Evolutionary conservation across 1,140 invertebrate species (phyloP).

Genomic region (Ceratina australensis): DNA sequence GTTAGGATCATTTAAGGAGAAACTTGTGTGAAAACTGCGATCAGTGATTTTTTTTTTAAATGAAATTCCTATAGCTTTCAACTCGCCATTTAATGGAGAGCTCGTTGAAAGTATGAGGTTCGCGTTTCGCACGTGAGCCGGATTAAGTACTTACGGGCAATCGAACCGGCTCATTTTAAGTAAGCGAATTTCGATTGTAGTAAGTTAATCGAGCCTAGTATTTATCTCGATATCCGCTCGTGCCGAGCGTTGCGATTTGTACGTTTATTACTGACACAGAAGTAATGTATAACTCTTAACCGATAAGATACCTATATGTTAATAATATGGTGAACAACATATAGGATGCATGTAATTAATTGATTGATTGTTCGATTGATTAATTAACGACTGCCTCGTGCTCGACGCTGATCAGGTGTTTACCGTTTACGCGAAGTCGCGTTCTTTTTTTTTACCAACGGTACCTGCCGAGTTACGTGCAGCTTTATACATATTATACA

Average conservation of each 20-base stretch:
- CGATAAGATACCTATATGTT: conserved; percentile 44
- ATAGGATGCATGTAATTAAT: conserved; percentile 63
- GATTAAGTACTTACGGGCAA: conserved; percentile 30
- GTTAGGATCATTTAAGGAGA: too few species aligned
- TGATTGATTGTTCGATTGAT: not conserved
- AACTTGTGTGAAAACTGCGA: too few species aligned
- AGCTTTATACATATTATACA: conserved; percentile 38
- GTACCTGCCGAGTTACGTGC: not conserved
- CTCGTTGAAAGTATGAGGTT: not conserved
- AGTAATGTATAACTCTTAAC: conserved; percentile 55
- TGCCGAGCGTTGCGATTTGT: conserved; percentile 49
- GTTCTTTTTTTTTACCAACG: not conserved
- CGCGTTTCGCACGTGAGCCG: not conserved
- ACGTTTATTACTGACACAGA: conserved; percentile 51
- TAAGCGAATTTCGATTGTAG: conserved; percentile 50
- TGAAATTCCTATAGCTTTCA: not conserved
- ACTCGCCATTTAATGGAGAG: not conserved
- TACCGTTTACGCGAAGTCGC: not conserved
- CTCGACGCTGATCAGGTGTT: not conserved
- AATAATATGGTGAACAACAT: conserved; percentile 25
- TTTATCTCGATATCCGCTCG: conserved; percentile 64
- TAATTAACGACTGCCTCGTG: not conserved
- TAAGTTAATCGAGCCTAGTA: conserved; percentile 63
- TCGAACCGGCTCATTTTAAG: conserved; percentile 42
- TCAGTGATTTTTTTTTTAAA: too few species aligned